Evolutionary conservation across 2,797 vertebrate species (phyloP).

Genomic region (Acanthis flammea): DNA sequence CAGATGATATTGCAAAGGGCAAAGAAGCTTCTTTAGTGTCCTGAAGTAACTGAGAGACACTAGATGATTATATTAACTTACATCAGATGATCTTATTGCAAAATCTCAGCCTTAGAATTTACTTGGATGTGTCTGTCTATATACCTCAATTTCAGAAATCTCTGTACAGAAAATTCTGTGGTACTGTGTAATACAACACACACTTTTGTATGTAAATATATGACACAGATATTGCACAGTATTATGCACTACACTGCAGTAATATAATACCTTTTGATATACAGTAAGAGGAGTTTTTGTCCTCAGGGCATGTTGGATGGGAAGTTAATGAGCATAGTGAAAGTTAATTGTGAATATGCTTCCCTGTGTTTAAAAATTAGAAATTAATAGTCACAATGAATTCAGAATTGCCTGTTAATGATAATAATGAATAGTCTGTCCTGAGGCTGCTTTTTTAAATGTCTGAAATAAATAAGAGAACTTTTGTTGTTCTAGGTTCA

Average conservation of each 20-base stretch:
- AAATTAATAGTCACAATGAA: neutral
- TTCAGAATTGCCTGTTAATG: neutral
- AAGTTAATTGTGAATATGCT: neutral
- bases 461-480: neutral
- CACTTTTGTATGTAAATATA: neutral
- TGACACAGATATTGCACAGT: neutral
- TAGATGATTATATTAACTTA: neutral
- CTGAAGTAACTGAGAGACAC: neutral
- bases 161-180: neutral
- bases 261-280: neutral
- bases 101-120: slow-evolving; percentile 29
- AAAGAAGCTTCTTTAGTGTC: neutral
- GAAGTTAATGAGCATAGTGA: neutral
- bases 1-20: neutral
- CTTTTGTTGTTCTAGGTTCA: neutral
- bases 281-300: neutral
- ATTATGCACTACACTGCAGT: neutral
- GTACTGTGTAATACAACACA: neutral
- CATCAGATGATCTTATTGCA: neutral
- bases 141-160: slow-evolving; percentile 7
- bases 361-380: neutral
- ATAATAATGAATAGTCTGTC: neutral
- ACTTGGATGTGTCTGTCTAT: neutral
- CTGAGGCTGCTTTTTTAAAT: neutral
- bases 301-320: neutral